Conservation (phyloP, 2,113 vertebrate genomes). For the Stigmatopora nigra region DNA sequence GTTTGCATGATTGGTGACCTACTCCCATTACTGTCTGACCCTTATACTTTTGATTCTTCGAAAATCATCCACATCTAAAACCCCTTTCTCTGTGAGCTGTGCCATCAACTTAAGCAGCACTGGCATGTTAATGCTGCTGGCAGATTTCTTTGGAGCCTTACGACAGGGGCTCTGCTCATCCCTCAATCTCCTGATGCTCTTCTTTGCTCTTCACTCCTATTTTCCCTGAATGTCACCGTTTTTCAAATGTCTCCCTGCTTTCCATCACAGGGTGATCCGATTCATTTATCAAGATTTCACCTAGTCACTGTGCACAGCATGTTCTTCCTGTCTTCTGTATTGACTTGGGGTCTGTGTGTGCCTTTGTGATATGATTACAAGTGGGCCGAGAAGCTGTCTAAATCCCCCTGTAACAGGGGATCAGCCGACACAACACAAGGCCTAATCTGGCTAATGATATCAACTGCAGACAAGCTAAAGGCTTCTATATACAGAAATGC, state of each 20-base stretch:
- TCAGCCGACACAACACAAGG: conserved; percentile 34
- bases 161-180: conserved; percentile 44
- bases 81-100: conserved; percentile 36
- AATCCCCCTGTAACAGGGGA: conserved; percentile 43
- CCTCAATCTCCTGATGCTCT: conserved; percentile 35
- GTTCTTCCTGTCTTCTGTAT: conserved; percentile 30
- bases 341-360: conserved; percentile 40
- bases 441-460: conserved; percentile 60
- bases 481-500: conserved; percentile 25
- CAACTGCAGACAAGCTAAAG: conserved; percentile 38
- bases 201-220: conserved; percentile 35
- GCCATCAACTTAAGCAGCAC: conserved; percentile 46
- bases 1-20: conserved; percentile 17
- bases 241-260: conserved; percentile 7
- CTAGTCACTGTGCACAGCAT: conserved; percentile 18
- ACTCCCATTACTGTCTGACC: conserved; percentile 19
- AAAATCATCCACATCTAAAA: conserved; percentile 42
- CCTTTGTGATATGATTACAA: conserved; percentile 52
- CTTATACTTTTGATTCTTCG: conserved; percentile 27
- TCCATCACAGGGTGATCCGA: conserved; percentile 11
- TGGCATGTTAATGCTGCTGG: conserved; percentile 49
- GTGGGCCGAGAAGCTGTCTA: conserved; percentile 37
- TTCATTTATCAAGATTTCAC: conserved; percentile 20
- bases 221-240: conserved; percentile 19
- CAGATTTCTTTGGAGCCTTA: conserved; percentile 41